A percentile compares a stretch with the other conserved stretches of the same genome.
These are phyloP conservation scores for Ephialtes manifestator DNA, from an alignment of 2,888 invertebrate species.

Conservation along the genomic window DNA sequence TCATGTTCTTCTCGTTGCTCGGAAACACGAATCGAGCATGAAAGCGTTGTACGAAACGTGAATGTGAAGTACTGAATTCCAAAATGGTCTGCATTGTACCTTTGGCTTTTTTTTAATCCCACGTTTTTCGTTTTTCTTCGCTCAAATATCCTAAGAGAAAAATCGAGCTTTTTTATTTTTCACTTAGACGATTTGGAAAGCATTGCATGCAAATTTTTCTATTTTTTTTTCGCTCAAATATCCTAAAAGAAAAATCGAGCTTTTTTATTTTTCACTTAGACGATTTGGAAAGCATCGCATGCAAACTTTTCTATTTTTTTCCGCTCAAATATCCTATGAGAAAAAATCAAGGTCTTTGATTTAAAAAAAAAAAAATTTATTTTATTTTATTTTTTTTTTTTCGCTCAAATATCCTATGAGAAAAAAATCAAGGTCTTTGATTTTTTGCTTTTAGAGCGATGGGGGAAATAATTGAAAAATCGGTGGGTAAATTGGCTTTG, in stretches of 20 bases:
- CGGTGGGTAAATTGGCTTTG: too few relatives aligned
- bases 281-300: too few relatives aligned
- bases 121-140: background rate
- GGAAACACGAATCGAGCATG: constrained; percentile 24
- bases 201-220: too few relatives aligned
- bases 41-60: background rate
- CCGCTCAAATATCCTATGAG: background rate
- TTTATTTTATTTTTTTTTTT: too few relatives aligned
- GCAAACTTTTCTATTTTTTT: too few relatives aligned
- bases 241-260: background rate
- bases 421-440: too few relatives aligned
- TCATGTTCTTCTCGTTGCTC: constrained; percentile 1
- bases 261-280: background rate
- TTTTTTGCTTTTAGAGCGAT: too few relatives aligned
- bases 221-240: background rate
- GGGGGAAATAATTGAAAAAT: too few relatives aligned
- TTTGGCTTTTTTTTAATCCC: background rate
- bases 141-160: background rate
- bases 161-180: background rate
- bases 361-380: too few relatives aligned
- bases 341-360: too few relatives aligned
- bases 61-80: constrained; percentile 1
- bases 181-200: too few relatives aligned
- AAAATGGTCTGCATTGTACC: background rate
- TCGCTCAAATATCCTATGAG: background rate